Conservation (phyloP, 2,797 vertebrate genomes). For the Rallus crepitans region DNA sequence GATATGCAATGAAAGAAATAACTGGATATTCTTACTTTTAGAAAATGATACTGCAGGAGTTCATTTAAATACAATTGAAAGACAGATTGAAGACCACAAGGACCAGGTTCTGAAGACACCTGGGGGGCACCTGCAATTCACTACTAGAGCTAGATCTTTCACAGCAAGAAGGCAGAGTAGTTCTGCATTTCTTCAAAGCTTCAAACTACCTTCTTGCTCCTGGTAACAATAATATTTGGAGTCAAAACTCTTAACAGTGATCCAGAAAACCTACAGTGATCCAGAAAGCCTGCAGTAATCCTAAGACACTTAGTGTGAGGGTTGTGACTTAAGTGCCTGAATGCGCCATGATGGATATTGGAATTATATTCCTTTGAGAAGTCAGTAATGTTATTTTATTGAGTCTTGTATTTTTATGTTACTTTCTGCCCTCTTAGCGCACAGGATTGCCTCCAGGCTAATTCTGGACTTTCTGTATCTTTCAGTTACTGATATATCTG, state of each 20-base stretch:
- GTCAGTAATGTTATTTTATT: neutral
- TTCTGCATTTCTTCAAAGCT: neutral
- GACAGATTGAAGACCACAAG: neutral
- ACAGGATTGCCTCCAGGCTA: neutral
- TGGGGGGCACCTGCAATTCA: neutral
- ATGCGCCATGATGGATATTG: neutral
- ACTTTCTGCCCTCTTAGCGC: neutral
- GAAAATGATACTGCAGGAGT: neutral
- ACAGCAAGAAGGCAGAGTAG: neutral
- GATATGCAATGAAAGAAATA: neutral
- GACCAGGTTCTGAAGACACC: neutral
- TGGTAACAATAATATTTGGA: neutral
- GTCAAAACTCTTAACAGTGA: neutral
- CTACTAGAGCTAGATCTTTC: neutral
- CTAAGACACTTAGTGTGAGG: neutral
- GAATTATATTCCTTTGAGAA: neutral
- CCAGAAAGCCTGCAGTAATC: neutral
- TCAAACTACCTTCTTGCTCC: neutral
- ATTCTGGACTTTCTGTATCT: neutral
- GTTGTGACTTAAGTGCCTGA: neutral
- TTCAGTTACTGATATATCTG: neutral
- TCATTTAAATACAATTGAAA: neutral
- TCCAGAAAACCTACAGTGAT: neutral
- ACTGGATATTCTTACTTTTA: neutral
- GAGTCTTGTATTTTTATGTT: neutral